Evolutionary conservation across 2,888 invertebrate species (phyloP), one percentile per base, ranked within the genome.

Genomic region (Papilio elwesi): DNA sequence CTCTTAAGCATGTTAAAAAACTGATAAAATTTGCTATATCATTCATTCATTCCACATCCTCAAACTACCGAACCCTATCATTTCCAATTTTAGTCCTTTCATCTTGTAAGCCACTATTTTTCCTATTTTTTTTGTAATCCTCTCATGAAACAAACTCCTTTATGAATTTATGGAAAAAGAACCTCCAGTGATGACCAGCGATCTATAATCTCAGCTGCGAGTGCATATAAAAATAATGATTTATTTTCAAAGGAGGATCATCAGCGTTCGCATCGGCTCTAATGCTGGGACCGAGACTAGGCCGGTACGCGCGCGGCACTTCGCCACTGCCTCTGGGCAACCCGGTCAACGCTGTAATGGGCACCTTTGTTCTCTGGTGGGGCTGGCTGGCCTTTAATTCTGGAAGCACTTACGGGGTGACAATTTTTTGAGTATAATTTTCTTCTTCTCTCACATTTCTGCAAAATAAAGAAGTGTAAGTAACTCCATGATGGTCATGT

Each of bases 351-450:
- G 98, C 98, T 0, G 96, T 97, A 47, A 96, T 98, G 96, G 98
- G 98, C 0, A 95, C 98, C 12, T 98, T 98, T 84, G 98, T 98
- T 53, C 91, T 98, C 0, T 98, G 98, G 98, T 98, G 98, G 98
- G 98, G 98, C 0, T 98, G 98, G 98, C 92, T 99, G 70, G 98
- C 98, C 0, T 98, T 98, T 85, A 98, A 98, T 89, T 98, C 98
- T 68, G 98, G 98, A 13, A 98, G 97, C 78, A 97, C 97, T 66
- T 97, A 97, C 82, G 97, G 97, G 71, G 96, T 96, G 26, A 77
- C n/a, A n/a, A n/a, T n/a, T n/a, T n/a, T n/a, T n/a, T n/a, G n/a
- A 92, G 91, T 7, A 11, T 47, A 15, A 62, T 62, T 43, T 2
- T 53, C 53, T 16, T 49, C 13, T 59, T 55, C 26, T n/a, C 16